Percentiles rank a stretch among this genome's conserved stretches.
Conservation (phyloP, 2,113 vertebrate species). For the Scomber scombrus region DNA sequence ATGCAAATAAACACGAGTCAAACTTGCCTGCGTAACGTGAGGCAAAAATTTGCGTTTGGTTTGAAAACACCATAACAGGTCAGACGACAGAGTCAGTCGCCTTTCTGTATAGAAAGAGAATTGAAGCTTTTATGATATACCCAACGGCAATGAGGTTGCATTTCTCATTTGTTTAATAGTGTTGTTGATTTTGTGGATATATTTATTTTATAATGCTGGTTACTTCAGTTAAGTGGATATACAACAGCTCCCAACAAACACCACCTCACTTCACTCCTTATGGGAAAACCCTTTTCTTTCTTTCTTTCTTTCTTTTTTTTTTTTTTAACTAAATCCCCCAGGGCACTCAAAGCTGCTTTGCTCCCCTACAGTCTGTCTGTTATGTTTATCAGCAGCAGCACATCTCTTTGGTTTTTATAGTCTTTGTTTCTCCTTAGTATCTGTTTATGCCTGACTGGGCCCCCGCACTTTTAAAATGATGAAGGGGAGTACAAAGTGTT, state of each 20-base stretch:
- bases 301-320: background rate
- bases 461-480: constrained; percentile 57
- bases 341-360: constrained; percentile 49
- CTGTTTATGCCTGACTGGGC: constrained; percentile 47
- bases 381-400: constrained; percentile 67
- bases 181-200: constrained; percentile 49
- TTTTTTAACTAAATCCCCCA: constrained; percentile 34
- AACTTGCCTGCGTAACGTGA: too few relatives aligned
- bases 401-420: constrained; percentile 62
- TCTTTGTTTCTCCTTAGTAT: constrained; percentile 60
- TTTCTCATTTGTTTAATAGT: constrained; percentile 53
- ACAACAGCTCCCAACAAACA: constrained; percentile 43
- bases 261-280: constrained; percentile 10
- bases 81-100: background rate
- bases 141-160: constrained; percentile 30
- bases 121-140: constrained; percentile 27
- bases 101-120: constrained; percentile 3
- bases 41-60: too few relatives aligned
- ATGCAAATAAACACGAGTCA: too few relatives aligned
- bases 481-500: constrained; percentile 41
- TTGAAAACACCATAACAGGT: background rate
- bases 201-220: constrained; percentile 61
- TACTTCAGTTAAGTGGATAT: constrained; percentile 51
- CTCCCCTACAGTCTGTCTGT: constrained; percentile 34
- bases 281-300: constrained; percentile 42